Percentiles rank a stretch among this genome's conserved stretches.
These are phyloP conservation scores for Homarus gammarus DNA, from an alignment of 2,888 invertebrate genomes.

Conservation along the genomic window DNA sequence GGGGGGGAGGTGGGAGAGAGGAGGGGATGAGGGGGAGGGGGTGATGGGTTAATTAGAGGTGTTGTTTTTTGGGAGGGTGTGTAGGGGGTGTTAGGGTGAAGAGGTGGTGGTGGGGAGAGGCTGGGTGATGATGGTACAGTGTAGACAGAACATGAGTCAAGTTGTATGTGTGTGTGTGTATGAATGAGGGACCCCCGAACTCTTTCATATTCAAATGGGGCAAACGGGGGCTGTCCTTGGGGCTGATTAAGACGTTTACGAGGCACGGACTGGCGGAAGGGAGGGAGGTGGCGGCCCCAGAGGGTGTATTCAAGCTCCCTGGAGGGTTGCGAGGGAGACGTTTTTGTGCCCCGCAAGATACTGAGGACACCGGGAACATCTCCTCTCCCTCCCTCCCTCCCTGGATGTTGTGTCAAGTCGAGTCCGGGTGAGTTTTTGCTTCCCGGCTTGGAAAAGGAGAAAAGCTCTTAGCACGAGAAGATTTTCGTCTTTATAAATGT, in stretches of 20 bases:
- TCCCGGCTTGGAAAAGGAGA: neutral
- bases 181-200: neutral
- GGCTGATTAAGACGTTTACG: slow-evolving; percentile 27
- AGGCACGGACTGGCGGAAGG: neutral
- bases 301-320: neutral
- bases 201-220: slow-evolving; percentile 18
- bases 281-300: neutral
- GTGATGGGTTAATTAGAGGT: neutral
- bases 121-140: too few relatives aligned
- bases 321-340: neutral
- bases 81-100: neutral
- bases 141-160: too few relatives aligned
- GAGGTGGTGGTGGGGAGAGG: neutral
- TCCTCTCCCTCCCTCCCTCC: neutral
- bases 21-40: neutral
- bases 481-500: too few relatives aligned
- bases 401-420: neutral
- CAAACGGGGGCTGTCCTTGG: slow-evolving; percentile 10
- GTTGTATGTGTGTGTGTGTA: neutral
- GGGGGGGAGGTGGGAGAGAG: neutral
- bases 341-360: neutral
- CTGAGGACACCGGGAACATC: neutral
- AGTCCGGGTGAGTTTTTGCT: neutral
- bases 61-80: neutral
- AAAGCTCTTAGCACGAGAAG: neutral